Base-by-base conservation (phyloP, 2,888 invertebrate genomes). In the Leucophora obtusa region DNA sequence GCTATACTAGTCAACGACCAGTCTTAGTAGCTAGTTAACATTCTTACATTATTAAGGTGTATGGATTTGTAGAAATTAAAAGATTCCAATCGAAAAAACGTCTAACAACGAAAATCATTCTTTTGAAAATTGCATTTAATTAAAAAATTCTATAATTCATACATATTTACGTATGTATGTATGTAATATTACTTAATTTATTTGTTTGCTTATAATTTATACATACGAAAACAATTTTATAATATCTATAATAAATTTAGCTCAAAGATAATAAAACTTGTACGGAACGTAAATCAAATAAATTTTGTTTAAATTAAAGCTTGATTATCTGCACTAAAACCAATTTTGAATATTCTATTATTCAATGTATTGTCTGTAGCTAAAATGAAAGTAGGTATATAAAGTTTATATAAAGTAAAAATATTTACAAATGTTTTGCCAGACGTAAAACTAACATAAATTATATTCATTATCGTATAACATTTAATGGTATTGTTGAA, bases 401-500 rank as follows among this genome's bases (percentile, higher is more conserved):
- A 21, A n/a, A n/a, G n/a, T n/a, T n/a, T n/a, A n/a, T n/a, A n/a
- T n/a, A n/a, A n/a, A n/a, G n/a, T n/a, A n/a, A n/a, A n/a, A n/a
- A n/a, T n/a, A n/a, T n/a, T n/a, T n/a, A n/a, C n/a, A n/a, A n/a
- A 15, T 50, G 14, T 21, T 50, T 28, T 56, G 5, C 28, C 28
- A 28, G 4, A 4, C 28, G 1, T 28, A 28, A 28, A 28, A 28
- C 7, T 28, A 28, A 28, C 28, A 28, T 28, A 28, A 3, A 28
- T 28, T 28, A 6, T 28, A 6, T 28, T 28, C 3, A 75, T 71
- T 85, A 89, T 82, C 96, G 95, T 83, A 97, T 94, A 84, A 97
- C 96, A 91, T 96, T 94, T 62, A 97, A 91, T 79, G 94, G 94
- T 85, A 97, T 92, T 38, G 95, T 94, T 87, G 95, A 94, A 89